Conservation (phyloP, 1,140 invertebrate genomes). For the Solen grandis region DNA sequence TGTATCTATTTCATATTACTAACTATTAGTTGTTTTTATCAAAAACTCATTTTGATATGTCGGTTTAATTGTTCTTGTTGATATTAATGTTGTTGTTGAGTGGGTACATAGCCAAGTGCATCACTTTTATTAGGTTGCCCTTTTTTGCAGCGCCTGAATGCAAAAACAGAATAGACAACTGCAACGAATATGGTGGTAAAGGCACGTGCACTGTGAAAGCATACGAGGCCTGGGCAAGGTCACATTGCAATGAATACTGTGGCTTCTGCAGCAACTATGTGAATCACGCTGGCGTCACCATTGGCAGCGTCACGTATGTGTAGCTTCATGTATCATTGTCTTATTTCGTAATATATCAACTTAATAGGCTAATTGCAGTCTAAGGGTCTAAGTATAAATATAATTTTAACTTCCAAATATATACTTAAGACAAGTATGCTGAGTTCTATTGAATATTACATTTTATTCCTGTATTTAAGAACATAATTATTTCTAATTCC, state of each 20-base stretch:
- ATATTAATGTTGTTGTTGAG: no score
- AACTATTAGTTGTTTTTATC: no score
- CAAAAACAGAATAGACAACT: neutral
- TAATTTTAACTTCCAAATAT: neutral
- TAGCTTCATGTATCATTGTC: no score
- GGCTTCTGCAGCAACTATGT: slow-evolving; percentile 33
- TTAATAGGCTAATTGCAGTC: neutral
- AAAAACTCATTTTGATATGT: no score
- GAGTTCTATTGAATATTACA: neutral
- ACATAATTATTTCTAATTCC: neutral
- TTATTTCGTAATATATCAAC: neutral
- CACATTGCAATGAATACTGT: slow-evolving; percentile 29
- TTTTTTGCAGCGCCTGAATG: slow-evolving; percentile 5
- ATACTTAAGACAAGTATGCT: neutral
- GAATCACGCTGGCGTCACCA: neutral
- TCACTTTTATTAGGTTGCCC: no score
- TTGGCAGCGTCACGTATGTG: slow-evolving; percentile 32
- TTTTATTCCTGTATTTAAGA: neutral
- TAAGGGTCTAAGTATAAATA: neutral
- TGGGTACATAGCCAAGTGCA: no score
- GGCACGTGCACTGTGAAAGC: neutral
- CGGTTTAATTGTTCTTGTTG: no score
- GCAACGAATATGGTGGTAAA: neutral
- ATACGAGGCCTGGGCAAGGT: slow-evolving; percentile 14
- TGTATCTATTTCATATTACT: no score